Percentiles rank a stretch among this genome's conserved stretches.
Evolutionary conservation across 2,113 vertebrate genomes (phyloP).

Genomic region (Quiscalus mexicanus): DNA sequence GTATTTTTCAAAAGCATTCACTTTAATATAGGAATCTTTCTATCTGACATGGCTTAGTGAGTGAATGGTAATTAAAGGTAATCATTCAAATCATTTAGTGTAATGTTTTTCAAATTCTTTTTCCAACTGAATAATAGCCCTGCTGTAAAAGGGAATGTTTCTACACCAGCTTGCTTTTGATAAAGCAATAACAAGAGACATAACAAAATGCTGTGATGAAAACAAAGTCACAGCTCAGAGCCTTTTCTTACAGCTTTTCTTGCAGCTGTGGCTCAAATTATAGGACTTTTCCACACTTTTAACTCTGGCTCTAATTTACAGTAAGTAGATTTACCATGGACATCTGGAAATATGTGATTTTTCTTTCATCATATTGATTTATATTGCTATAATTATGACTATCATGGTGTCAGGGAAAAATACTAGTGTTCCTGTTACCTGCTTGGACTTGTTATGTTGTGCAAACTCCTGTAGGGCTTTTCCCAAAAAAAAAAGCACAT

Average conservation of each 20-base stretch:
- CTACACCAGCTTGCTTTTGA: slow-evolving; percentile 22
- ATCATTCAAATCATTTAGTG: slow-evolving; percentile 44
- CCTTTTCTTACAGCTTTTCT: slow-evolving; percentile 47
- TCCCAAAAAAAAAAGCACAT: neutral
- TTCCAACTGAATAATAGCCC: slow-evolving; percentile 14
- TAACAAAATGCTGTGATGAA: slow-evolving; percentile 57
- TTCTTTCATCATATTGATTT: slow-evolving; percentile 72
- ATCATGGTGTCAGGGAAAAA: slow-evolving; percentile 37
- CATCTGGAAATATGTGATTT: slow-evolving; percentile 63
- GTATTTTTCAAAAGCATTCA: slow-evolving; percentile 63
- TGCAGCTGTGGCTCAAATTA: slow-evolving; percentile 59
- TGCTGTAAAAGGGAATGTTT: slow-evolving; percentile 35
- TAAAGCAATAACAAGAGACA: slow-evolving; percentile 19
- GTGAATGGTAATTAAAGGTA: slow-evolving; percentile 52
- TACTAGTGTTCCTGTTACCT: slow-evolving; percentile 30
- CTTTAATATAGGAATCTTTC: slow-evolving; percentile 51
- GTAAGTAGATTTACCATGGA: slow-evolving; percentile 13
- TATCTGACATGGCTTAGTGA: slow-evolving; percentile 29
- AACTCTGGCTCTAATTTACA: slow-evolving; percentile 57
- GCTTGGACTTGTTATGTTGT: slow-evolving; percentile 18
- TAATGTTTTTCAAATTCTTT: neutral
- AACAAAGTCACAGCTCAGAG: slow-evolving; percentile 50
- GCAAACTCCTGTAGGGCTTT: neutral
- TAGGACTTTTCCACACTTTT: slow-evolving; percentile 49
- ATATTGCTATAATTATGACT: slow-evolving; percentile 63